Evolutionary conservation across 1,140 invertebrate genomes (phyloP).

Genomic region (Steinernema khuongi): DNA sequence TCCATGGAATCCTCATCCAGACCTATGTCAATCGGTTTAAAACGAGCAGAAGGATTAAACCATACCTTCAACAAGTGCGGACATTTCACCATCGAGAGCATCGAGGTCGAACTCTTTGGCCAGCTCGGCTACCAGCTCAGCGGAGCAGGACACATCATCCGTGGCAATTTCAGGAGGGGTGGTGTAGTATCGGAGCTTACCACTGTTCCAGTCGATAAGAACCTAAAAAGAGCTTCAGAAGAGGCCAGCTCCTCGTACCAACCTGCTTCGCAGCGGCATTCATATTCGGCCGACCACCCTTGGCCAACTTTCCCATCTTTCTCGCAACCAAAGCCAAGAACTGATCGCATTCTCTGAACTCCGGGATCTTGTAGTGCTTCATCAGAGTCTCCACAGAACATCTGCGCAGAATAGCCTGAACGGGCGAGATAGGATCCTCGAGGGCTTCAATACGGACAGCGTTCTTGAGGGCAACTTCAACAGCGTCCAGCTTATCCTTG

Average conservation of each 20-base stretch:
- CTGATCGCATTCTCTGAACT: constrained; percentile 64
- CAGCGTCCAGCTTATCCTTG: constrained; percentile 66
- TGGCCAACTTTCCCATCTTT: constrained; percentile 76
- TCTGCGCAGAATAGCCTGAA: constrained; percentile 77
- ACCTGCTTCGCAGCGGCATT: constrained; percentile 80
- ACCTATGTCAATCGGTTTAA: constrained; percentile 18
- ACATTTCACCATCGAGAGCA: constrained; percentile 70
- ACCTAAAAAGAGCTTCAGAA: too few species aligned
- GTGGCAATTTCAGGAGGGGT: constrained; percentile 71
- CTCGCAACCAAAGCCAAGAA: constrained; percentile 80
- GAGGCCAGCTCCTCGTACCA: constrained; percentile 22
- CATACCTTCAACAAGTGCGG: constrained; percentile 59
- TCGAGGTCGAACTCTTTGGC: constrained; percentile 81
- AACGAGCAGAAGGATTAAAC: constrained; percentile 9
- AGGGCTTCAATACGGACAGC: constrained; percentile 76
- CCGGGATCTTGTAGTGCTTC: constrained; percentile 63
- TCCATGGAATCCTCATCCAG: constrained; percentile 28
- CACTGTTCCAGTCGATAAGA: constrained; percentile 62
- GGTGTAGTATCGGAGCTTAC: constrained; percentile 85
- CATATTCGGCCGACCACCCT: constrained; percentile 80
- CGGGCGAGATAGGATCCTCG: constrained; percentile 77
- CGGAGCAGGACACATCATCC: constrained; percentile 68
- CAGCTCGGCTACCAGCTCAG: constrained; percentile 71
- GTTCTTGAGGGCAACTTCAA: constrained; percentile 76
- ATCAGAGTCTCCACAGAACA: constrained; percentile 73